Conservation (phyloP, 2,113 vertebrate genomes). For the Caranx melampygus region DNA sequence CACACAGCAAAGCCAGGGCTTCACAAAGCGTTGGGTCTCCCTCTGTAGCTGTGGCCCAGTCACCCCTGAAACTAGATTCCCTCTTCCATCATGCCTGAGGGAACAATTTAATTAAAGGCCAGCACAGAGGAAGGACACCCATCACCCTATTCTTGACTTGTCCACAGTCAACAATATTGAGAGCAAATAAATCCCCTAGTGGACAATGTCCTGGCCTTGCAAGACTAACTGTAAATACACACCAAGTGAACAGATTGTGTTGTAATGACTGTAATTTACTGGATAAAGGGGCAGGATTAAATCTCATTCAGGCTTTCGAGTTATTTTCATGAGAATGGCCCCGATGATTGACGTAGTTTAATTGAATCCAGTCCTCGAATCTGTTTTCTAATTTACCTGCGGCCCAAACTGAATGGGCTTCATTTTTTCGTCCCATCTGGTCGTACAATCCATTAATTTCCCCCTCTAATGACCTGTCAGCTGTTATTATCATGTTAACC, state of each 20-base stretch:
- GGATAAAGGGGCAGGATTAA: conserved; percentile 41
- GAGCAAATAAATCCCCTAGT: conserved; percentile 54
- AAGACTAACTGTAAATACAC: conserved; percentile 57
- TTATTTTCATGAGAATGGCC: conserved; percentile 37
- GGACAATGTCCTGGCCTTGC: conserved; percentile 28
- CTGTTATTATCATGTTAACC: conserved; percentile 50
- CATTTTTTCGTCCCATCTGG: conserved; percentile 35
- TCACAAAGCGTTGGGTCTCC: conserved; percentile 48
- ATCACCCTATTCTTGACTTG: conserved; percentile 51
- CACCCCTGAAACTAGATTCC: conserved; percentile 80
- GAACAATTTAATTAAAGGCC: conserved; percentile 82
- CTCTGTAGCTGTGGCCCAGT: conserved; percentile 51
- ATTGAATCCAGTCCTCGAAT: conserved; percentile 38
- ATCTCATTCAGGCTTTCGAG: conserved; percentile 28
- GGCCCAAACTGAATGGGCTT: conserved; percentile 41
- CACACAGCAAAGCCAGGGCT: conserved; percentile 45
- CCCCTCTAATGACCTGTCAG: conserved; percentile 31
- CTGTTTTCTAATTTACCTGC: conserved; percentile 55
- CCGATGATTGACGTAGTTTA: conserved; percentile 44
- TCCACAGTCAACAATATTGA: conserved; percentile 59
- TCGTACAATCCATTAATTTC: conserved; percentile 44
- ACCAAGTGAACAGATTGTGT: conserved; percentile 48
- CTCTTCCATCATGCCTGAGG: conserved; percentile 79
- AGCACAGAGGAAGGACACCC: conserved; percentile 62
- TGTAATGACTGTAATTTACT: conserved; percentile 58